Percentiles rank a stretch among this genome's conserved stretches.
Conservation (phyloP, 2,113 vertebrate genomes). For the Elgaria multicarinata region DNA sequence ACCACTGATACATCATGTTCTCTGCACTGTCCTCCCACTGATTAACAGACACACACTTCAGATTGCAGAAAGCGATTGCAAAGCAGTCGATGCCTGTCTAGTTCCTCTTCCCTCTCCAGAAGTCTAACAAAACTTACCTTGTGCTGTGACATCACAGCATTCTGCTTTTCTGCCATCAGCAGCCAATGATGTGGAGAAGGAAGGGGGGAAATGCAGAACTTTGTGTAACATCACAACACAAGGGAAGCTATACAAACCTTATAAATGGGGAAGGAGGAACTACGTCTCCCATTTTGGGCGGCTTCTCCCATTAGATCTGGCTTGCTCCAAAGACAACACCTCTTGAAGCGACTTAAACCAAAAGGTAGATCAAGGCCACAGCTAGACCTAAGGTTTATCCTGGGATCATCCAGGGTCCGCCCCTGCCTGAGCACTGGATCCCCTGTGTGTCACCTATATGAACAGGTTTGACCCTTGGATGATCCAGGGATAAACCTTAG, state of each 20-base stretch:
- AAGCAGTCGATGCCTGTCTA: not conserved
- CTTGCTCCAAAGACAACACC: not conserved
- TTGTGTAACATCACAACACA: not conserved
- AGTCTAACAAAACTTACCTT: not conserved
- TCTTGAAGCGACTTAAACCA: rapidly evolving
- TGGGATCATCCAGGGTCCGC: no score
- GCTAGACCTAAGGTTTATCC: no score
- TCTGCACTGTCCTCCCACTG: rapidly evolving
- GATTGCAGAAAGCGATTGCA: not conserved
- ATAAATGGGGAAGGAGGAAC: no score
- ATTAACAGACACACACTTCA: not conserved
- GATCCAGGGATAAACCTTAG: no score
- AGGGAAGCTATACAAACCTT: not conserved
- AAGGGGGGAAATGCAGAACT: not conserved
- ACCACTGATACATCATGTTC: not conserved
- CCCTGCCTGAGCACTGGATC: no score
- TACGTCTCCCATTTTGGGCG: not conserved
- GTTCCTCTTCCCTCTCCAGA: not conserved
- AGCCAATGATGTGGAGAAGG: not conserved
- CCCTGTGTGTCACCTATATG: no score
- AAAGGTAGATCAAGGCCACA: not conserved
- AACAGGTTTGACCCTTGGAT: no score
- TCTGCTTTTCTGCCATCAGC: not conserved
- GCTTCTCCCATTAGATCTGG: not conserved
- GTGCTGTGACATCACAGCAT: not conserved